These are phyloP conservation scores for Rhombomys opimus DNA, from an alignment of 2,113 vertebrate genomes.

Conservation along the genomic window DNA sequence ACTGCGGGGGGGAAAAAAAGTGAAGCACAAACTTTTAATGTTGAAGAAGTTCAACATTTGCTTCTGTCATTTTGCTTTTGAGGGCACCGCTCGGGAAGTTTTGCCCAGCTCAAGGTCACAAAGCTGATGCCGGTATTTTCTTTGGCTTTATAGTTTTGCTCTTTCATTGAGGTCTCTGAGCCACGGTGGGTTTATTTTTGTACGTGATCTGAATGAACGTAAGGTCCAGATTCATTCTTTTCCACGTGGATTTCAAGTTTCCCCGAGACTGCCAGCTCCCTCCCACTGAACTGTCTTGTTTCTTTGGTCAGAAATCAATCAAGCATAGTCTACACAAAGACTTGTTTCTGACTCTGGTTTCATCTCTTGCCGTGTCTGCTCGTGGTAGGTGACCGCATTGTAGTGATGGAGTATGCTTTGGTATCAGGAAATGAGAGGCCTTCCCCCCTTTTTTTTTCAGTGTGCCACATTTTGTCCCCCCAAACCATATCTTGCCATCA, in stretches of 20 bases:
- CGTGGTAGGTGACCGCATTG: neutral
- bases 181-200: neutral
- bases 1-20: neutral
- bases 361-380: neutral
- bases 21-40: neutral
- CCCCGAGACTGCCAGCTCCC: neutral
- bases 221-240: neutral
- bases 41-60: neutral
- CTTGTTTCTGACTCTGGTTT: neutral
- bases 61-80: neutral
- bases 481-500: neutral
- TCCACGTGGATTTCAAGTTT: neutral
- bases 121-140: neutral
- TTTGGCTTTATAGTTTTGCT: neutral
- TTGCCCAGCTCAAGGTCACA: neutral
- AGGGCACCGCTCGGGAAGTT: neutral
- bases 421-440: neutral
- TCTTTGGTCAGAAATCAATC: constrained; percentile 23
- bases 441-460: neutral
- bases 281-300: neutral
- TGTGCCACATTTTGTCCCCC: neutral
- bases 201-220: neutral
- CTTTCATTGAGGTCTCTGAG: neutral
- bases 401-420: neutral
- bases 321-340: neutral